Percentiles rank a stretch among this genome's conserved stretches.
phyloP scores from a whole-genome alignment of 2,888 invertebrate species.

The Tridacna gigas region DNA sequence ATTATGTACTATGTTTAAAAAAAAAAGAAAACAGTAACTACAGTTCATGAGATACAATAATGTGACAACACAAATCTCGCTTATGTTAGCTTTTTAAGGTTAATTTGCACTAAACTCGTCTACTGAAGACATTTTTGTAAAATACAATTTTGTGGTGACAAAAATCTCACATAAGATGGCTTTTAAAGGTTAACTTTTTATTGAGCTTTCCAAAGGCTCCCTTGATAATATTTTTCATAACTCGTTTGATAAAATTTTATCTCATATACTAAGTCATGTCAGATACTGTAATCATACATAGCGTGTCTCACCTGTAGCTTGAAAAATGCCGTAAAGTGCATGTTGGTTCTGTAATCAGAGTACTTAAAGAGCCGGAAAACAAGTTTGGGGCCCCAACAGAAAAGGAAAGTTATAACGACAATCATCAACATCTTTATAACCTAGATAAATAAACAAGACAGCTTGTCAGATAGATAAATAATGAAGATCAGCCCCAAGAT shows the following conservation, averaged over 20 bases:
- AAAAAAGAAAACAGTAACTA: too few relatives aligned
- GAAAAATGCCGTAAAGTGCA: constrained; percentile 42
- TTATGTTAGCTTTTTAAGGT: too few relatives aligned
- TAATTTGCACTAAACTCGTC: neutral
- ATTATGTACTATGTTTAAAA: too few relatives aligned
- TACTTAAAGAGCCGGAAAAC: constrained; percentile 80
- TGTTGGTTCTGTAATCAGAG: constrained; percentile 46
- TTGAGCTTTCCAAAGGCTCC: neutral
- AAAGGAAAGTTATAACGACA: constrained; percentile 85
- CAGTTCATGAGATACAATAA: too few relatives aligned
- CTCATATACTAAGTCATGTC: neutral
- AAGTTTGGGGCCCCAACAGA: constrained; percentile 87
- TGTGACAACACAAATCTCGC: too few relatives aligned
- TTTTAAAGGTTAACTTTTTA: neutral
- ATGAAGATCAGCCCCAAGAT: neutral
- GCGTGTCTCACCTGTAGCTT: constrained; percentile 53
- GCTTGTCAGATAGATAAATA: neutral
- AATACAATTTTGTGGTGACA: neutral
- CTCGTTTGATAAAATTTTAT: neutral
- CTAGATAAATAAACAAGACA: constrained; percentile 78
- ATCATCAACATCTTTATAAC: constrained; percentile 87
- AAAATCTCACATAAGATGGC: neutral
- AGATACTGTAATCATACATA: neutral
- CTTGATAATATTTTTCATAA: neutral
- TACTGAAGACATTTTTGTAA: neutral